Base-by-base conservation (phyloP, 2,797 vertebrate species). In the Calcarius lapponicus region DNA sequence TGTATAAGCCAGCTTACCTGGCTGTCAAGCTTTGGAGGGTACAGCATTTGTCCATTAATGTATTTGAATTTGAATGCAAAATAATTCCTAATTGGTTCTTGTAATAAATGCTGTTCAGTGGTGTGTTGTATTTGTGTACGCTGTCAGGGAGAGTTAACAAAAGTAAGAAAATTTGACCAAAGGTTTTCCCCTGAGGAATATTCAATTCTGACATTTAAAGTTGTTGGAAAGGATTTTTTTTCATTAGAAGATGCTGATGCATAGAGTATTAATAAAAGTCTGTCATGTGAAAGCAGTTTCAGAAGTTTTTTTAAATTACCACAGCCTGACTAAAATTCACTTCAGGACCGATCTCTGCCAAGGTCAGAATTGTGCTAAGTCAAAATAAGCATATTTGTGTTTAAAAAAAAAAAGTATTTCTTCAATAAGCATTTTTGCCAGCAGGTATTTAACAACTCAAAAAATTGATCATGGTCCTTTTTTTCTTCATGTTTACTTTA, bases 401-500 rank as follows among this genome's bases (percentile, higher is more conserved):
- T 45, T 84, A n/a, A 51, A 21, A 36, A 53, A 53, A 36, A 31
- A 8, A 14, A 14, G 1, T 40, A 42, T 32, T 57, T 66, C 40
- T 60, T 79, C 26, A 72, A 28, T 25, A 48, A 36, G 5, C 17
- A 79, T 48, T 79, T 84, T 85, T 85, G 32, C 34, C 17, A 66
- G 29, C 42, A 61, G 36, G 5, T 73, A 38, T 62, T 70, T 76
- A 69, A 58, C 10, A 51, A 73, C 58, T 80, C 19, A 94, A 88
- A 92, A 80, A 73, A 78, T 9, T 12, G 3, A 71, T 76, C 61
- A 50, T 86, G 58, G 36, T 89, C 21, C 65, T 91, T 64, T 40
- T 83, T 92, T 90, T 80, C 56, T 92, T 83, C 56, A 92, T 74
- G 42, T 94, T 97, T 96, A 96, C 20, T 97, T 94, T 84, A 95